Conservation (phyloP, 2,113 vertebrate species). For the Patagioenas fasciata region DNA sequence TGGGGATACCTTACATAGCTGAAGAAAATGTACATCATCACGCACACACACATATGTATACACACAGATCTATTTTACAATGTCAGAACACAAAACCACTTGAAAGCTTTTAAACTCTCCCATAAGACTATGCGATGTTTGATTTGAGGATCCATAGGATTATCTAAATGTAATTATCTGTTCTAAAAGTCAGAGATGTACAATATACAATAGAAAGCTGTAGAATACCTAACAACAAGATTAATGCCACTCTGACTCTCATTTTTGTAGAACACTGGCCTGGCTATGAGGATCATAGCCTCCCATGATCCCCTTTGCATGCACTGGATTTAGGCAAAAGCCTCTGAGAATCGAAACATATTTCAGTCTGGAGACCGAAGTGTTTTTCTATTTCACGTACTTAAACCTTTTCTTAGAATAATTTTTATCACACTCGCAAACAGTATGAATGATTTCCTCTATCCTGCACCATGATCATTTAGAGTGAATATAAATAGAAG, state of each 20-base stretch:
- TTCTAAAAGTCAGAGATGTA: background rate
- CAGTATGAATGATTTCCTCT: background rate
- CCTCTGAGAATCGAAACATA: background rate
- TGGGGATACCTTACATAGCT: background rate
- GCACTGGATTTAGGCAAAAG: background rate
- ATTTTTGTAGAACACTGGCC: background rate
- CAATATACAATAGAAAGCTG: background rate
- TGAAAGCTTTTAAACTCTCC: constrained; percentile 6
- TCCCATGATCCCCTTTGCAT: background rate
- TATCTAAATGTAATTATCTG: background rate
- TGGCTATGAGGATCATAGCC: background rate
- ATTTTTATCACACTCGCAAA: background rate
- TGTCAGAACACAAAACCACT: background rate
- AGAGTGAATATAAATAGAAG: background rate
- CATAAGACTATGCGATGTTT: background rate
- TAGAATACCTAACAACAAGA: background rate
- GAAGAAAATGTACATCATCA: background rate
- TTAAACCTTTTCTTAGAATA: background rate
- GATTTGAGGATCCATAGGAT: background rate
- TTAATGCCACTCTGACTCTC: background rate
- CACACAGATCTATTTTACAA: background rate
- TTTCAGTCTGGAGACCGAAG: background rate
- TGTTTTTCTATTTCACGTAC: background rate
- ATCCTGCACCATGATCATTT: background rate
- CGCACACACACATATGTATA: background rate